Evolutionary conservation across 1,140 invertebrate genomes (phyloP).

Genomic region (Artemia franciscana): DNA sequence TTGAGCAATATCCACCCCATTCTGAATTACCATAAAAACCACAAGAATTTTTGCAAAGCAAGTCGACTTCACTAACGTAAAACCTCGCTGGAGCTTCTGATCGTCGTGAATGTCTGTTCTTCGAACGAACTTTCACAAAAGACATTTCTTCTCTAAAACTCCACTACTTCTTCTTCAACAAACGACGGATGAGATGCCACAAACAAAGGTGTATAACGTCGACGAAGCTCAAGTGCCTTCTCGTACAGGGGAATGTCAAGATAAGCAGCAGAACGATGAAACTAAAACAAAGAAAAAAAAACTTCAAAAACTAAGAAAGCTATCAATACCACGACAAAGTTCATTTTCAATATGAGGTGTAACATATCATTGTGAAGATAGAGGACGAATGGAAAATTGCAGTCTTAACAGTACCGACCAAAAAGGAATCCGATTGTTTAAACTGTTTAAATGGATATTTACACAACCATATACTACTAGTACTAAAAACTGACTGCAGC

Average conservation of each 20-base stretch:
- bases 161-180: neutral
- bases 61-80: constrained; percentile 53
- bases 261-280: neutral
- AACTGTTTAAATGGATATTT: too few relatives aligned
- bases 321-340: too few relatives aligned
- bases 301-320: too few relatives aligned
- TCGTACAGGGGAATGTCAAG: neutral
- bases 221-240: neutral
- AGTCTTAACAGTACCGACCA: too few relatives aligned
- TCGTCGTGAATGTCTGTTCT: neutral
- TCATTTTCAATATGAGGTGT: too few relatives aligned
- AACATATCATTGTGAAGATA: too few relatives aligned
- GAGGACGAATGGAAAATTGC: too few relatives aligned
- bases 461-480: too few relatives aligned
- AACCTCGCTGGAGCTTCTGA: constrained; percentile 24
- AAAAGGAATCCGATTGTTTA: too few relatives aligned
- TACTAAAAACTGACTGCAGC: too few relatives aligned
- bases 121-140: neutral
- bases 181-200: neutral
- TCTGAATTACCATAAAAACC: constrained; percentile 90
- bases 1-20: constrained; percentile 90
- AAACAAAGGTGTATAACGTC: neutral
- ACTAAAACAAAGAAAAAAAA: neutral
- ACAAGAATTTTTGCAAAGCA: constrained; percentile 85
- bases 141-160: neutral